Conservation (phyloP, 2,113 vertebrate genomes). For the Malurus elegans region DNA sequence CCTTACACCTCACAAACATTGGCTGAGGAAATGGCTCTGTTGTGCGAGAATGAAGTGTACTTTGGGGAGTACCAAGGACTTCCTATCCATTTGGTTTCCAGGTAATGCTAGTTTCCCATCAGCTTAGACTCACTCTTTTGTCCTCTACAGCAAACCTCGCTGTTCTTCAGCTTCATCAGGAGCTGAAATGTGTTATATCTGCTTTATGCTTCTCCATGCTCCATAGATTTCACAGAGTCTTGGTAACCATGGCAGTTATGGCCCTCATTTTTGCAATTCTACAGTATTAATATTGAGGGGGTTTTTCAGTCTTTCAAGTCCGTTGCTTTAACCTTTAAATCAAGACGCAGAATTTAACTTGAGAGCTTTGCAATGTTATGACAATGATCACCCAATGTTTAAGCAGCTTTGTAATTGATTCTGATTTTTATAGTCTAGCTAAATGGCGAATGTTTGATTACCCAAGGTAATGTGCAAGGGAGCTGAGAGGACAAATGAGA, state of each 20-base stretch:
- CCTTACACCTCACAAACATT: neutral
- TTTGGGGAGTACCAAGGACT: neutral
- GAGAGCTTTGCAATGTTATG: neutral
- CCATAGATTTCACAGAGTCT: neutral
- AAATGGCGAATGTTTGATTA: neutral
- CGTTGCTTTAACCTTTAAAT: slow-evolving; percentile 23
- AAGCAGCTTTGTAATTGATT: neutral
- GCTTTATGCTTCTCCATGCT: neutral
- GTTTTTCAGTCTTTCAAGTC: neutral
- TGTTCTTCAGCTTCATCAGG: neutral
- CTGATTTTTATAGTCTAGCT: neutral
- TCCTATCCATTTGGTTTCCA: neutral
- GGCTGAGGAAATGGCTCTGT: neutral
- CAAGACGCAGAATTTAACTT: neutral
- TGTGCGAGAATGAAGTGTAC: neutral
- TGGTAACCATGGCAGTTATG: accelerated
- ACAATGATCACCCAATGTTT: neutral
- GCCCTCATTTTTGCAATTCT: neutral
- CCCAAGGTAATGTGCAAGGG: neutral
- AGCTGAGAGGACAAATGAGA: neutral
- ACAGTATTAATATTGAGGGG: neutral
- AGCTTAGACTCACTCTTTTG: neutral
- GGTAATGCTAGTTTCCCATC: neutral
- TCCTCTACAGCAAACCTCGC: neutral
- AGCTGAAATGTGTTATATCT: neutral